These are phyloP conservation scores for Galerucella nymphaeae DNA, from an alignment of 2,888 invertebrate species.

Conservation along the genomic window DNA sequence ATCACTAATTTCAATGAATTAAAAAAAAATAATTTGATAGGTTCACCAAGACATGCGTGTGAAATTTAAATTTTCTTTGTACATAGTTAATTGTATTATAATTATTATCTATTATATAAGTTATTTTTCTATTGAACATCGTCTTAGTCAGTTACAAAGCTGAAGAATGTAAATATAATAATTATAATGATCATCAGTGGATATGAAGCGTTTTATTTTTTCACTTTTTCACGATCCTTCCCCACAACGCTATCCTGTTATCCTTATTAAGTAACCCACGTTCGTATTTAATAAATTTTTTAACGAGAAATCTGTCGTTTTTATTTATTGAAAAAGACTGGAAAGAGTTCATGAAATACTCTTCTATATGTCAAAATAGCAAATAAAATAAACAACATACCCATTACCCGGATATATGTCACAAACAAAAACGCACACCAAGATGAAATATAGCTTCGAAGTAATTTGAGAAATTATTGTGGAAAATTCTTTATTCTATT, in stretches of 20 bases:
- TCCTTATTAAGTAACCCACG: constrained; percentile 6
- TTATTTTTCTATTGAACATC: constrained; percentile 66
- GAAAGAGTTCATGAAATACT: too few species aligned
- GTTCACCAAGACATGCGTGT: constrained; percentile 47
- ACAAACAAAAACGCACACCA: too few species aligned
- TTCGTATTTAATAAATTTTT: background rate
- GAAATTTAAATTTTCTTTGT: constrained; percentile 60
- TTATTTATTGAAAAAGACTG: too few species aligned
- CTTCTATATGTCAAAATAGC: too few species aligned
- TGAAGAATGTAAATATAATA: constrained; percentile 64
- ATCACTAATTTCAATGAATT: background rate
- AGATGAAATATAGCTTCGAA: too few species aligned
- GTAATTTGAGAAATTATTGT: too few species aligned
- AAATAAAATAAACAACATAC: too few species aligned
- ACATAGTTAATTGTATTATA: constrained; percentile 65
- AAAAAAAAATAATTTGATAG: constrained; percentile 48
- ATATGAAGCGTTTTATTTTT: constrained; percentile 29
- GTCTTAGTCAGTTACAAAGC: constrained; percentile 64
- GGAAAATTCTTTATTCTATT: too few species aligned
- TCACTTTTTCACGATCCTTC: background rate
- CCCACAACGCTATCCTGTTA: constrained; percentile 19
- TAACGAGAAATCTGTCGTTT: background rate
- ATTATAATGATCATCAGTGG: constrained; percentile 62
- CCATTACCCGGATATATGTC: too few species aligned
- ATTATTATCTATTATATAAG: constrained; percentile 65